Percentiles rank a stretch among this genome's conserved stretches.
Evolutionary conservation across 2,888 invertebrate genomes (phyloP).

Genomic region (Julus scanicus): DNA sequence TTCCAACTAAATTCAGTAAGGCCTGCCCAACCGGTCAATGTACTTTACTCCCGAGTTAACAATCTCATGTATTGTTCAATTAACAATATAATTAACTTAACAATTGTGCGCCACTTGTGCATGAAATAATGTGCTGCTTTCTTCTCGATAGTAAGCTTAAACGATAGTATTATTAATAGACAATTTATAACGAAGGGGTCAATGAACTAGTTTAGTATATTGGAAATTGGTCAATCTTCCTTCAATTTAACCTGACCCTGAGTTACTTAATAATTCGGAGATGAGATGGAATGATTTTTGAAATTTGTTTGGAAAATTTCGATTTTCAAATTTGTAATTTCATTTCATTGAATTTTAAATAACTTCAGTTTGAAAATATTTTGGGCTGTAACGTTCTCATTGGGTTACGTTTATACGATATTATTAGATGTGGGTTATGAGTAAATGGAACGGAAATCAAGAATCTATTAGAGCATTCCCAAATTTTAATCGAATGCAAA

Average conservation of each 20-base stretch:
- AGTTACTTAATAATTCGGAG: background rate
- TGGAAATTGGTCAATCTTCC: background rate
- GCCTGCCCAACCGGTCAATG: background rate
- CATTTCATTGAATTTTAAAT: background rate
- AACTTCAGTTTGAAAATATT: background rate
- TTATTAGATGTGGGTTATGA: too few relatives aligned
- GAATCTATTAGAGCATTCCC: too few relatives aligned
- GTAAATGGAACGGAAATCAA: too few relatives aligned
- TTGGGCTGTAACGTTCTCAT: too few relatives aligned
- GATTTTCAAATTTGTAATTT: background rate
- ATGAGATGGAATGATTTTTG: background rate
- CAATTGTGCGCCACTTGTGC: background rate
- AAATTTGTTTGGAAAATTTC: background rate
- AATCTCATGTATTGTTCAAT: background rate
- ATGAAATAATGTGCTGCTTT: background rate
- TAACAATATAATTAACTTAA: constrained; percentile 1
- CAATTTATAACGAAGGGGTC: background rate
- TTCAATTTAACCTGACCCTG: background rate
- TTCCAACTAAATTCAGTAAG: background rate
- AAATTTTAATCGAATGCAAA: too few relatives aligned
- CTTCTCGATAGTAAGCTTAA: background rate
- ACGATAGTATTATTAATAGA: background rate
- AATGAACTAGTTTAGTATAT: background rate
- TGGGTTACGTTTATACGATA: too few relatives aligned
- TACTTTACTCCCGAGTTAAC: background rate